Evolutionary conservation across 2,797 vertebrate genomes (phyloP).

Genomic region (Champsocephalus esox): DNA sequence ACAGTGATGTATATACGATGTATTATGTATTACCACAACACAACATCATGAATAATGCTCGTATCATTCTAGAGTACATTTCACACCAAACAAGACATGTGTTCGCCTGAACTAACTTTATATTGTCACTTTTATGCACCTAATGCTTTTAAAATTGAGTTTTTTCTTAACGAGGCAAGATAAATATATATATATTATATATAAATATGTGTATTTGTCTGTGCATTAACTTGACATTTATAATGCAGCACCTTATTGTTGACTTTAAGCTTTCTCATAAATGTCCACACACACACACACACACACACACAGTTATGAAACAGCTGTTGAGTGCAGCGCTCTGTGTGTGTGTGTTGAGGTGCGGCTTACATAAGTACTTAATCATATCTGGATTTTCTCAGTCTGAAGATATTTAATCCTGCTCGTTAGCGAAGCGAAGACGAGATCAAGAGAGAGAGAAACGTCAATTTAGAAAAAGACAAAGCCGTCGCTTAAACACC

Average conservation of each 20-base stretch:
- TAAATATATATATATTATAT: too few relatives aligned
- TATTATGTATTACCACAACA: constrained; percentile 42
- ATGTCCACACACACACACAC: constrained; percentile 17
- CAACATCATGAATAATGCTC: constrained; percentile 47
- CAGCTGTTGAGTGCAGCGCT: constrained; percentile 46
- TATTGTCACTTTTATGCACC: background rate
- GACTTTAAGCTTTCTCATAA: constrained; percentile 30
- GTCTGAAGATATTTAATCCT: constrained; percentile 58
- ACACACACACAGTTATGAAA: constrained; percentile 48
- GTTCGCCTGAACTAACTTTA: background rate
- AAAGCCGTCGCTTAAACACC: background rate
- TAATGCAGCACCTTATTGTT: constrained; percentile 54
- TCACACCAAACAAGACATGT: background rate
- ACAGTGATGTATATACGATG: constrained; percentile 51
- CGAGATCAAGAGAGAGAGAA: background rate
- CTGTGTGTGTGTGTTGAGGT: constrained; percentile 31
- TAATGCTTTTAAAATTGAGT: background rate
- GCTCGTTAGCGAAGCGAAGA: constrained; percentile 25
- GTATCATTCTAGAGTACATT: background rate
- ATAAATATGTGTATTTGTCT: background rate
- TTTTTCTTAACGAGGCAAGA: too few relatives aligned
- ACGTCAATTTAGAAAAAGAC: background rate
- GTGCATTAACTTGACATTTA: constrained; percentile 41
- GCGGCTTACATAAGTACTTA: constrained; percentile 68
- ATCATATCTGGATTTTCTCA: constrained; percentile 58